Evolutionary conservation across 1,140 invertebrate species (phyloP), one percentile per base, ranked within the genome.

Genomic region (Hesperophylax magnus): DNA sequence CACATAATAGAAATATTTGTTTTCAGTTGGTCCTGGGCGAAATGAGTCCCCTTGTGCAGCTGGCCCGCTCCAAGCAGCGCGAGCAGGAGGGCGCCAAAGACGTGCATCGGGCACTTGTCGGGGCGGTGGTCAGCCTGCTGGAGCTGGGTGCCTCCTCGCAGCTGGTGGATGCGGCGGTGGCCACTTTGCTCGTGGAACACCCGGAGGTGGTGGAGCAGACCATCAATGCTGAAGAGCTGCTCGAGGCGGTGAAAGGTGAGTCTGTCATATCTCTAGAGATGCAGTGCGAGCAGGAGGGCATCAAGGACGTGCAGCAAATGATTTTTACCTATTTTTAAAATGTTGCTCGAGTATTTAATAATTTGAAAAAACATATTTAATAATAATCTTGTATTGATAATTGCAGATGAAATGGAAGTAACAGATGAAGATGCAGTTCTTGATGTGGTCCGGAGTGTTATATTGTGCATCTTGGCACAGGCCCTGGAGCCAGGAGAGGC

Each of bases 151-250:
- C 72, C 9, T 53, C 14, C 17, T 22, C 76, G 9, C 65, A 74
- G 14, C 20, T 60, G 8, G 74, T 84, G 8, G 82, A 84, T 39
- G 34, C 63, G 1, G 80, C 78, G 15, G 78, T 81, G n/a, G 53
- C 74, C n/a, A 56, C 72, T 24, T 54, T 81, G 18, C 52, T 84
- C 24, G 58, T 80, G 22, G 53, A 77, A 2, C 60, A 72, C 24
- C 80, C 82, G 6, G 18, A 71, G 39, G 22, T 71, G 31, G 27
- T 53, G 22, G 24, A 31, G 24, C 60, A 78, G 34, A 24, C 18
- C 6, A 9, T 65, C 20, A 39, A 78, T 53, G 20, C 31, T 0
- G 61, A 78, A 15, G 17, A 9, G 11, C 24, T 78, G 18, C 15
- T 61, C 24, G 9, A 14, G n/a, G 27, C 39, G 3, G 71, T 58